Base-by-base conservation (phyloP, 2,113 vertebrate genomes). In the Lasiurus borealis region DNA sequence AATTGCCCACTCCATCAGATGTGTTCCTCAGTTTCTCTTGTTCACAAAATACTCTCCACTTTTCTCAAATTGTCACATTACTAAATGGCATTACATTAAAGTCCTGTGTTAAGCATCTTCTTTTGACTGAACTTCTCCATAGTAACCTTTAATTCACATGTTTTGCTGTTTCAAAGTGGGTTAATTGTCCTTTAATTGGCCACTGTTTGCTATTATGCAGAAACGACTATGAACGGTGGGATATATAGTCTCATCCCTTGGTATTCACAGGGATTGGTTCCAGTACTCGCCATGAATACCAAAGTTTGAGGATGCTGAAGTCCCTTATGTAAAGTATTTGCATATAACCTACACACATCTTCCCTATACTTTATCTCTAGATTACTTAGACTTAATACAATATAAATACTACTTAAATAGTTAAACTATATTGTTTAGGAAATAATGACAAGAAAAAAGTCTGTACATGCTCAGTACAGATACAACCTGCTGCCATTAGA, bases 41-140 rank as follows among this genome's bases (percentile, higher is more conserved):
- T 12, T 73, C 82, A 87, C 92, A 91, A 75, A 96, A 50, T 77
- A 73, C 25, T 54, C 40, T 40, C 23, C 52, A 68, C 57, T 90
- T 75, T 84, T 94, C 91, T 88, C 83, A 92, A 27, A 83, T 86
- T 96, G 94, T 95, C 94, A 72, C 85, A 5, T 97, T 97, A 95
- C 97, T 96, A 91, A 98, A 88, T 96, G 96, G 90, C 97, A 73
- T 96, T 97, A 96, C 91, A 98, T 97, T 97, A 98, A 98, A 98
- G 92, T 80, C 97, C 85, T 86, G 57, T 97, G 97, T 98, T 97
- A 97, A 97, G 88, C 93, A 75, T 97, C 96, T 97, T 96, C 97
- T 98, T 97, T 97, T 97, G 95, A 96, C 96, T 98, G 34, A 97
- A 68, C 96, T 96, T 98, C 89, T 97, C 98, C 78, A 94, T 96